phyloP scores from a whole-genome alignment of 1,140 invertebrate species.

The Proctacanthus coquilletti region DNA sequence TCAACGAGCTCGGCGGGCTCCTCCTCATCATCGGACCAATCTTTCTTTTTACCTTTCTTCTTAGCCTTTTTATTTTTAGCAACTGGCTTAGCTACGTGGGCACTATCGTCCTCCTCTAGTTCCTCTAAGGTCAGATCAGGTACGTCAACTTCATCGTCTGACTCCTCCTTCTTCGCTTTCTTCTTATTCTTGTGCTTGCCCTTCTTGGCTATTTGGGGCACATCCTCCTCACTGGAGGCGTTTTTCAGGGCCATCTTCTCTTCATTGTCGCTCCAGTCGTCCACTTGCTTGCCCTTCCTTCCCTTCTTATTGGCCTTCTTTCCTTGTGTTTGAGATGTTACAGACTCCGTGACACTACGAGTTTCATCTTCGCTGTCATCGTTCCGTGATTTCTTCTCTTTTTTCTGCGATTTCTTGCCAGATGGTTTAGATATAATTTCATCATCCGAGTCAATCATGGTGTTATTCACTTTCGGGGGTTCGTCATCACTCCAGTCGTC shows the following conservation, averaged over 20 bases:
- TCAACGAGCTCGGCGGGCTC: too few relatives aligned
- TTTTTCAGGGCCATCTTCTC: slow-evolving; percentile 5
- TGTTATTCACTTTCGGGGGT: slow-evolving; percentile 9
- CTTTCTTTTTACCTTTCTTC: slow-evolving; percentile 29
- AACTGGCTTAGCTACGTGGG: slow-evolving; percentile 11
- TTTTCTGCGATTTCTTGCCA: slow-evolving; percentile 34
- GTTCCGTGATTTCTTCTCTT: slow-evolving; percentile 32
- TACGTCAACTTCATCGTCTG: slow-evolving; percentile 8
- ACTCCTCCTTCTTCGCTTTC: slow-evolving; percentile 9
- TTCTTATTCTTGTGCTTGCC: slow-evolving; percentile 22
- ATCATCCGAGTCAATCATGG: slow-evolving; percentile 31
- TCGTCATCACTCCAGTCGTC: slow-evolving; percentile 22
- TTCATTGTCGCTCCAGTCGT: slow-evolving; percentile 23
- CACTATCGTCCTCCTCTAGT: slow-evolving; percentile 1
- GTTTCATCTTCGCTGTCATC: slow-evolving; percentile 12
- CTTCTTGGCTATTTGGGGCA: slow-evolving; percentile 17
- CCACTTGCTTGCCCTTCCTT: slow-evolving; percentile 20
- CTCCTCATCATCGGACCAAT: slow-evolving; percentile 27
- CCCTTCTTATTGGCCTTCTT: slow-evolving; percentile 13
- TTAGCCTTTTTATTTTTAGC: slow-evolving; percentile 15
- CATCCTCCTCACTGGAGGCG: slow-evolving; percentile 2
- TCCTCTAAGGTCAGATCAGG: slow-evolving; percentile 1
- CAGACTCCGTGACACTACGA: slow-evolving; percentile 6
- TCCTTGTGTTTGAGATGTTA: slow-evolving; percentile 5
- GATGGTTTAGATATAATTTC: slow-evolving; percentile 32